phyloP scores from a whole-genome alignment of 2,797 vertebrate genomes.

The Bradypus variegatus region DNA sequence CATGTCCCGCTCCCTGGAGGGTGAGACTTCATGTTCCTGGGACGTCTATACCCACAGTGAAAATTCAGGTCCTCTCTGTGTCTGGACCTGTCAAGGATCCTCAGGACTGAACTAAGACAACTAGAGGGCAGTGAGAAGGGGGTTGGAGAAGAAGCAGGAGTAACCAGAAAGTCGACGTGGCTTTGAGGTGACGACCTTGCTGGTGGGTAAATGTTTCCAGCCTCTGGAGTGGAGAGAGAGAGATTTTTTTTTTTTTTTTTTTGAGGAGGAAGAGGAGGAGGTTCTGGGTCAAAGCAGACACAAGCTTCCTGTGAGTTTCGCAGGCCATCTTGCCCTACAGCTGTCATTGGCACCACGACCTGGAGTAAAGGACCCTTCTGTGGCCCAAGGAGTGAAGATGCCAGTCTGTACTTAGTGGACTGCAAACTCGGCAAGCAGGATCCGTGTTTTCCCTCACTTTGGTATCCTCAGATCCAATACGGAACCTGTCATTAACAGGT shows the following conservation, averaged over 20 bases:
- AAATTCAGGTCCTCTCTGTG: background rate
- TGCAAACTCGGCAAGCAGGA: background rate
- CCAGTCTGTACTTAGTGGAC: background rate
- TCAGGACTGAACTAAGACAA: background rate
- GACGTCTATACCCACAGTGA: background rate
- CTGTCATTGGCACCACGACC: background rate
- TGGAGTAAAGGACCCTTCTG: background rate
- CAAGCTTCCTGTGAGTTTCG: background rate
- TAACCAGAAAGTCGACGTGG: background rate
- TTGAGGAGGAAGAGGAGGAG: background rate
- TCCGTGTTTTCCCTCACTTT: background rate
- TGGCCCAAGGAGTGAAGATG: background rate
- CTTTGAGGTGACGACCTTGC: background rate
- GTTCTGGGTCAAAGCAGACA: background rate
- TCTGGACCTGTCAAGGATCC: background rate
- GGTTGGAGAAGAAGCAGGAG: background rate
- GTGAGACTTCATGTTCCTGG: background rate
- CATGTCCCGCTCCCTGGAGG: background rate
- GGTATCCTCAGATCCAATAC: background rate
- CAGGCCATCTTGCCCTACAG: background rate
- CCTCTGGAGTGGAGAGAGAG: background rate
- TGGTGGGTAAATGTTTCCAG: background rate
- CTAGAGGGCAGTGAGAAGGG: background rate
- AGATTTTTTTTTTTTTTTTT: background rate
- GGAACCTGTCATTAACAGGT: background rate